These are phyloP conservation scores for Caenorhabditis drosophilae DNA, from an alignment of 2,888 invertebrate genomes.

Conservation along the genomic window DNA sequence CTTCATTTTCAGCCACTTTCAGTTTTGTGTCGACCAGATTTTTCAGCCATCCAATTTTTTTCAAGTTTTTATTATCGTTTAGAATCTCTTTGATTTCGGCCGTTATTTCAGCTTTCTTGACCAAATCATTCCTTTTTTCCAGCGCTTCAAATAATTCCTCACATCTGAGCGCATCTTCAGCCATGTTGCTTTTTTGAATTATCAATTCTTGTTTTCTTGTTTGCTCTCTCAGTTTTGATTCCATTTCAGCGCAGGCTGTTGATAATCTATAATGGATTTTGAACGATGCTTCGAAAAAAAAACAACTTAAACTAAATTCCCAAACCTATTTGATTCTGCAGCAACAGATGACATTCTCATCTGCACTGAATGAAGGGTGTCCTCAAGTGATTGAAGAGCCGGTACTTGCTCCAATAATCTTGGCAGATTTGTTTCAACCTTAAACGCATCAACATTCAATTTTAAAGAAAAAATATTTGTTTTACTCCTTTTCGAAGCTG, in stretches of 20 bases:
- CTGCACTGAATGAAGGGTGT: conserved; percentile 50
- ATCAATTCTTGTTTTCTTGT: conserved; percentile 28
- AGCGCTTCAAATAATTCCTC: conserved; percentile 50
- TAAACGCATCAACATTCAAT: too few species aligned
- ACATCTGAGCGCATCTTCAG: conserved; percentile 48
- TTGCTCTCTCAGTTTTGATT: conserved; percentile 21
- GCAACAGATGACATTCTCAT: conserved; percentile 37
- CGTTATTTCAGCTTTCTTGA: conserved; percentile 45
- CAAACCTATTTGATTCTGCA: conserved; percentile 26
- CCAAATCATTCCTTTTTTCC: conserved; percentile 50
- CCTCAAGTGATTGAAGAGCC: conserved; percentile 62
- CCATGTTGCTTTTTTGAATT: conserved; percentile 36
- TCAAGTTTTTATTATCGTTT: conserved; percentile 40
- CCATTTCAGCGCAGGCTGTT: conserved; percentile 26
- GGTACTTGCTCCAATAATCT: conserved; percentile 65
- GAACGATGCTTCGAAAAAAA: too few species aligned
- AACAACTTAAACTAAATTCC: too few species aligned
- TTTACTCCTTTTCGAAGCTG: conserved; percentile 63
- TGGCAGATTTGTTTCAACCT: conserved; percentile 66
- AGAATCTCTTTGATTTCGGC: conserved; percentile 45
- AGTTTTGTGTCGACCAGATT: conserved; percentile 41
- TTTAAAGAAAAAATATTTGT: too few species aligned
- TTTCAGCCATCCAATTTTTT: conserved; percentile 48
- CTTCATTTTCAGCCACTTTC: conserved; percentile 46
- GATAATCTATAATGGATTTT: conserved; percentile 7